Conservation (phyloP, 2,113 vertebrate species). For the Corvus moneduloides region DNA sequence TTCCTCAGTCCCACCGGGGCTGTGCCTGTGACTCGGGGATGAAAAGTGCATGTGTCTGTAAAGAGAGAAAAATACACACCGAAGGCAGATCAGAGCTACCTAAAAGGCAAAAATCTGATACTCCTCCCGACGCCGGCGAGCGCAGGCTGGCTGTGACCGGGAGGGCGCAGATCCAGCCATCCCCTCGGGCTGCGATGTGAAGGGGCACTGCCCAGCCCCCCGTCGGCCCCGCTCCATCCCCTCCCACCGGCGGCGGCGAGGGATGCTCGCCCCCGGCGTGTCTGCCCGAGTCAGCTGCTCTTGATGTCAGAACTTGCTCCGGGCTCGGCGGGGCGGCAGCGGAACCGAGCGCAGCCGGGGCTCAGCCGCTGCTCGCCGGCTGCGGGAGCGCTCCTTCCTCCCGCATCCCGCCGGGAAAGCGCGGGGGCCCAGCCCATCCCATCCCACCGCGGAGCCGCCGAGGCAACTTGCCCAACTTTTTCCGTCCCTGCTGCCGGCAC, state of each 20-base stretch:
- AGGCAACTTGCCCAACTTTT: neutral
- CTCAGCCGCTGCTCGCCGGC: neutral
- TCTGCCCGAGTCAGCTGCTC: conserved; percentile 19
- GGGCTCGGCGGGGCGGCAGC: neutral
- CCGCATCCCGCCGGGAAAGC: no score
- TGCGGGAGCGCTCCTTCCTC: neutral
- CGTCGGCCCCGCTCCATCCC: neutral
- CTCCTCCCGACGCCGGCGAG: neutral
- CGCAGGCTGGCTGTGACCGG: neutral
- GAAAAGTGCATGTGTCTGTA: neutral
- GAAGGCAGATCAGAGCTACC: neutral
- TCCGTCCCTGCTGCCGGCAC: neutral
- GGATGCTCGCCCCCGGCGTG: neutral
- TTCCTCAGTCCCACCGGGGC: neutral
- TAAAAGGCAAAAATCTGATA: neutral
- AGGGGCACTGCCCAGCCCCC: neutral
- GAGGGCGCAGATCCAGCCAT: neutral
- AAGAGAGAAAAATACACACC: neutral
- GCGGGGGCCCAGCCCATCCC: neutral
- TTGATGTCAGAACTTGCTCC: conserved; percentile 42
- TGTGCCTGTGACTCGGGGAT: neutral
- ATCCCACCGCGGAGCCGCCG: accelerated
- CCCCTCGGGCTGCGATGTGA: neutral
- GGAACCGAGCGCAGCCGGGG: neutral
- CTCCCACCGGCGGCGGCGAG: neutral